Evolutionary conservation across 2,888 invertebrate species (phyloP).

Genomic region (Linyphia triangularis): DNA sequence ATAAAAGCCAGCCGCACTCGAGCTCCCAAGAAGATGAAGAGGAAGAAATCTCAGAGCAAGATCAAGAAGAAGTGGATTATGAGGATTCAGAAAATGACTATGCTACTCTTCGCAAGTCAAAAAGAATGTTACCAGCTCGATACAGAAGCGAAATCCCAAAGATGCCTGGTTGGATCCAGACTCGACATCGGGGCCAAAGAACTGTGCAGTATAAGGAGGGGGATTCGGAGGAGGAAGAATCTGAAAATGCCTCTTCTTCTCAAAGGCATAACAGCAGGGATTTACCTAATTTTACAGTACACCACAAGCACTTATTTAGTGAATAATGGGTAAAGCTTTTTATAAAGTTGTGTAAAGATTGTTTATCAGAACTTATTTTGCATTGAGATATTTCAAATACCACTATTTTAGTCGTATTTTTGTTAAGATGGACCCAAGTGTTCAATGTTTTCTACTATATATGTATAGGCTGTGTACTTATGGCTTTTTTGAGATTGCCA

Average conservation of each 20-base stretch:
- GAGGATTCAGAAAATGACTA: background rate
- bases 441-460: constrained; percentile 30
- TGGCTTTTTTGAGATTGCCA: constrained; percentile 27
- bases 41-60: background rate
- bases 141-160: background rate
- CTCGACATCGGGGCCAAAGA: constrained; percentile 79
- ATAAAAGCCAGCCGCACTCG: constrained; percentile 35
- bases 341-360: background rate
- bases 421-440: constrained; percentile 23
- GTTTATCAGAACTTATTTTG: background rate
- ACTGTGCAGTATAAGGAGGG: constrained; percentile 79
- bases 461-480: constrained; percentile 40
- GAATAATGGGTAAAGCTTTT: constrained; percentile 25
- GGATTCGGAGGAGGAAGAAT: constrained; percentile 77
- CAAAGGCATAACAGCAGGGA: constrained; percentile 87
- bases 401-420: constrained; percentile 35
- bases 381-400: background rate
- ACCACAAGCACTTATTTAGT: too few relatives aligned
- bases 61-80: background rate
- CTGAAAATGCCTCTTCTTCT: constrained; percentile 76
- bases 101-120: background rate
- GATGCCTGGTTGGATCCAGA: constrained; percentile 50
- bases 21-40: constrained; percentile 35
- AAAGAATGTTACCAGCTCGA: constrained; percentile 65
- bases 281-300: constrained; percentile 87